Evolutionary conservation across 2,797 vertebrate genomes (phyloP).

Genomic region (Heteromormyrus szaboi): DNA sequence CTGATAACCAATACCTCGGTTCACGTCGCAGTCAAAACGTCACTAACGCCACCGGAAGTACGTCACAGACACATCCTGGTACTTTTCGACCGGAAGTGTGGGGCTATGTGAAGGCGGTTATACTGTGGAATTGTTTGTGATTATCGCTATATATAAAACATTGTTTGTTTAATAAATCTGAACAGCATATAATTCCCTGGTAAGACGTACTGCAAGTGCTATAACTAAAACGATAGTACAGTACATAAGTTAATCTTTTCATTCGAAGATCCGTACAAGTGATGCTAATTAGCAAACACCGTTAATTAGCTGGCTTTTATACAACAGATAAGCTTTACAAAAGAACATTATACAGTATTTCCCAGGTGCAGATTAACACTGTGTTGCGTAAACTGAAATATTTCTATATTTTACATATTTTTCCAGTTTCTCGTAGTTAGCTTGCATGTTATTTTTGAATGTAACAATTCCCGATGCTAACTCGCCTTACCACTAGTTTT

Average conservation of each 20-base stretch:
- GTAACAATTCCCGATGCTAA: neutral
- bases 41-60: neutral
- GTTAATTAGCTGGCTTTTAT: neutral
- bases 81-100: neutral
- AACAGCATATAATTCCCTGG: neutral
- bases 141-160: neutral
- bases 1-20: neutral
- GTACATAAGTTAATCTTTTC: neutral
- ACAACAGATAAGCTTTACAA: neutral
- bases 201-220: neutral
- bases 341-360: neutral
- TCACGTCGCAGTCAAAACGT: neutral
- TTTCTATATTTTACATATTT: neutral
- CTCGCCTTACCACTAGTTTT: neutral
- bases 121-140: neutral
- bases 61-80: neutral
- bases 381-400: neutral
- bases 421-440: neutral
- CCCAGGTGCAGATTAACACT: neutral
- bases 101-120: neutral
- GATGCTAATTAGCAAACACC: neutral
- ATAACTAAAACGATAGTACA: neutral
- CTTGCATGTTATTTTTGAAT: neutral
- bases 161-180: neutral
- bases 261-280: neutral